phyloP scores from a whole-genome alignment of 2,888 invertebrate species.

The Amphipyra berbera region DNA sequence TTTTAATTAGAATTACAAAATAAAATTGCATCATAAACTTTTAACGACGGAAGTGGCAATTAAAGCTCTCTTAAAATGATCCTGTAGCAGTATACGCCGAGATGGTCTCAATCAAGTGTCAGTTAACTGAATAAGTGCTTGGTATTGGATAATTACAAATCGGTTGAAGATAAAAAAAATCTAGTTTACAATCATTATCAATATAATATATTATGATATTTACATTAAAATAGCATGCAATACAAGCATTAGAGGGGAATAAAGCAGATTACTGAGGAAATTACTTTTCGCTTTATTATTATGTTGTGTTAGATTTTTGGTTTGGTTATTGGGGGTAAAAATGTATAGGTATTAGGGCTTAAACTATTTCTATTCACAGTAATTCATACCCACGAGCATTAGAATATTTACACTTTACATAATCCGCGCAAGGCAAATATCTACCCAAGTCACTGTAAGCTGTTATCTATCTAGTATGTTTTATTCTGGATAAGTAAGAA shows the following conservation, averaged over 20 bases:
- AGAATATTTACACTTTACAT: no score
- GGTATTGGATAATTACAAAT: conserved; percentile 14
- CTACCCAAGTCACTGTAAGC: no score
- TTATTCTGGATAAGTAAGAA: no score
- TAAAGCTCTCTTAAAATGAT: conserved; percentile 36
- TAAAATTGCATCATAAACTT: conserved; percentile 41
- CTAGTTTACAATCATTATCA: conserved; percentile 26
- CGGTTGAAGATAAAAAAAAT: conserved; percentile 8
- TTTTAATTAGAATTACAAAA: conserved; percentile 24
- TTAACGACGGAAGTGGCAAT: conserved; percentile 33
- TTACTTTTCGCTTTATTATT: conserved; percentile 23
- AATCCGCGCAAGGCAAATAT: no score
- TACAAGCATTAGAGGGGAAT: conserved; percentile 37
- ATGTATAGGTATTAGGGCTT: no score
- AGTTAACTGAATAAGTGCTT: conserved; percentile 11
- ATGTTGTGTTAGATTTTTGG: conserved; percentile 1
- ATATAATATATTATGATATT: conserved; percentile 6
- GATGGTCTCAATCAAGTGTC: conserved; percentile 30
- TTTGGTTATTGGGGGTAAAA: neutral
- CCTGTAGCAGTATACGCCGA: conserved; percentile 8
- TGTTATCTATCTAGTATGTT: no score
- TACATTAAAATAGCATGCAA: conserved; percentile 46
- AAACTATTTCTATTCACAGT: no score
- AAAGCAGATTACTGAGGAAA: conserved; percentile 35
- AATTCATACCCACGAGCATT: no score